These are phyloP conservation scores for Microplitis demolitor DNA, from an alignment of 1,140 invertebrate genomes.

Conservation along the genomic window DNA sequence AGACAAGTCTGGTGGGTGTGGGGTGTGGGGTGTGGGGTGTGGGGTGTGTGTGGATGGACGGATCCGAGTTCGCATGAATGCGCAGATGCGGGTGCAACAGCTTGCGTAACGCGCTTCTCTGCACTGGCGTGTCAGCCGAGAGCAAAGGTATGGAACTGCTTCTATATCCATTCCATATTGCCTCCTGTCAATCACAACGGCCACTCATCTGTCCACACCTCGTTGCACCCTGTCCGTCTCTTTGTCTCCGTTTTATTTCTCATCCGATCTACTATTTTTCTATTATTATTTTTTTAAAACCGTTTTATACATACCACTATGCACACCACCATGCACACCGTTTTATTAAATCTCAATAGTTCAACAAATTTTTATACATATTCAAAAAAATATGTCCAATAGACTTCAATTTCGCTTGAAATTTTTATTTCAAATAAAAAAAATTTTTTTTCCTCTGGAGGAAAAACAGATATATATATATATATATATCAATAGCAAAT, in stretches of 20 bases:
- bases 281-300: neutral
- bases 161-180: constrained; percentile 40
- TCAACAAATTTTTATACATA: no score
- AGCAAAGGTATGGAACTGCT: constrained; percentile 47
- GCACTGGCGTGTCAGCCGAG: constrained; percentile 37
- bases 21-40: constrained; percentile 33
- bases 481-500: no score
- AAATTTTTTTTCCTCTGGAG: no score
- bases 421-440: no score
- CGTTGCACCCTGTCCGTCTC: constrained; percentile 7
- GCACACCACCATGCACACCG: no score
- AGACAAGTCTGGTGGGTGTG: no score
- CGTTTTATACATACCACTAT: no score
- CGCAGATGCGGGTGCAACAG: constrained; percentile 64
- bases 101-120: constrained; percentile 59
- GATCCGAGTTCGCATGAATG: constrained; percentile 62
- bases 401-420: no score
- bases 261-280: constrained; percentile 17
- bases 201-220: constrained; percentile 38
- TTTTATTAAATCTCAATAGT: no score
- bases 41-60: constrained; percentile 48
- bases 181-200: constrained; percentile 62
- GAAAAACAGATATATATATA: no score
- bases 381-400: no score
- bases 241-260: constrained; percentile 33